These are phyloP conservation scores for Dreissena polymorpha DNA, from an alignment of 1,140 invertebrate species.

Conservation along the genomic window DNA sequence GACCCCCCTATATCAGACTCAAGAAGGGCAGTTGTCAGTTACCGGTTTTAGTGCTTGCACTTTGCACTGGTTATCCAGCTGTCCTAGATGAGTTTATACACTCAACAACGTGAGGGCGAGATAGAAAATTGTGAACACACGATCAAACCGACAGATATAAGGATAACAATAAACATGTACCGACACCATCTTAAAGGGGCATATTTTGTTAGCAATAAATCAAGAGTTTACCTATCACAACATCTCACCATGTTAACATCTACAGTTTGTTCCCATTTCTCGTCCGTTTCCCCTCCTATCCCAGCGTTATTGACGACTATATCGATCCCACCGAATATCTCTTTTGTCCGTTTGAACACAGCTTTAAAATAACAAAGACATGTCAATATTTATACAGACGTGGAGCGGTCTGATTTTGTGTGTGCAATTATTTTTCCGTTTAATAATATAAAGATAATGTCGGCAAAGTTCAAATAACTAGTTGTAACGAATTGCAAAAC, in stretches of 20 bases:
- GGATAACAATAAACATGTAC: too few relatives aligned
- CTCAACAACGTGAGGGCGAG: too few relatives aligned
- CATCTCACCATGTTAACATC: constrained; percentile 67
- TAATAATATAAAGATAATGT: not conserved
- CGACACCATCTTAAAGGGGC: too few relatives aligned
- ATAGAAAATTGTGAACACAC: too few relatives aligned
- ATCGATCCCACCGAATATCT: constrained; percentile 64
- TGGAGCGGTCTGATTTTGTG: not conserved
- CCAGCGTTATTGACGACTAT: constrained; percentile 74
- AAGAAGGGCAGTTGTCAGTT: too few relatives aligned
- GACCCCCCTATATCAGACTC: too few relatives aligned
- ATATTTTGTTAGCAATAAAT: too few relatives aligned
- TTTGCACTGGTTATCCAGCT: too few relatives aligned
- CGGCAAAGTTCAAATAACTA: not conserved
- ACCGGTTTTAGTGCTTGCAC: too few relatives aligned
- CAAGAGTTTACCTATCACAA: not conserved
- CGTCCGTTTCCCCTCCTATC: constrained; percentile 64
- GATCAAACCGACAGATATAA: too few relatives aligned
- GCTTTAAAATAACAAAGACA: constrained; percentile 54
- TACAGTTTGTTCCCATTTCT: constrained; percentile 57
- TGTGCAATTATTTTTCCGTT: not conserved
- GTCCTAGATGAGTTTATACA: too few relatives aligned
- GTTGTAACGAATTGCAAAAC: not conserved
- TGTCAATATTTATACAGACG: not conserved
- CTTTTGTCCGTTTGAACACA: constrained; percentile 59